Evolutionary conservation across 35 echinoderm and acorn worm genomes (phyloP).

Genomic region (Chiridota heheva): DNA sequence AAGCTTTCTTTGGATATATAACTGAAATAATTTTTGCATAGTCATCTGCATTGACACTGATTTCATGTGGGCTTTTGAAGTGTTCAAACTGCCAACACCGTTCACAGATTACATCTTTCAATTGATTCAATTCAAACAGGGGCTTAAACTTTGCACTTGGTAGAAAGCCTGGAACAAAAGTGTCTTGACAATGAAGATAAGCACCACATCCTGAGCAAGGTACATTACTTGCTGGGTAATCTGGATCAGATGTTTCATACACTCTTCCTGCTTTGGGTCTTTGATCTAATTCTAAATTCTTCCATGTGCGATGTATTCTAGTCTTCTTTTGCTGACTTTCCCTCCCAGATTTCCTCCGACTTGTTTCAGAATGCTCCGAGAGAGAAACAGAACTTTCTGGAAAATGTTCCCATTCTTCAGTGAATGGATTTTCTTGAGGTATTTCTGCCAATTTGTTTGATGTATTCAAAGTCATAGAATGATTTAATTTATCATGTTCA

Average conservation of each 20-base stretch:
- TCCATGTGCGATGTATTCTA: too few species aligned
- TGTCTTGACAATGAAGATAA: slow-evolving; percentile 63
- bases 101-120: slow-evolving; percentile 64
- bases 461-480: too few species aligned
- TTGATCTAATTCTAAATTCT: too few species aligned
- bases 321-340: too few species aligned
- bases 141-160: slow-evolving; percentile 74
- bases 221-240: slow-evolving; percentile 46
- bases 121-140: slow-evolving; percentile 34
- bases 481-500: too few species aligned
- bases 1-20: slow-evolving; percentile 53
- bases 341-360: too few species aligned
- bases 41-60: slow-evolving; percentile 66
- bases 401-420: too few species aligned
- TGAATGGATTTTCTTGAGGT: too few species aligned
- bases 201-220: slow-evolving; percentile 92
- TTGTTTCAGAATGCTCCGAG: too few species aligned
- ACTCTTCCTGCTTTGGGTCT: slow-evolving; percentile 29
- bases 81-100: slow-evolving; percentile 72
- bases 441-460: too few species aligned
- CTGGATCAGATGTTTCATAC: slow-evolving; percentile 58
- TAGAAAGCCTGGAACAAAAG: slow-evolving; percentile 60
- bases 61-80: slow-evolving; percentile 61
- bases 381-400: too few species aligned
- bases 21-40: slow-evolving; percentile 67